phyloP scores from a whole-genome alignment of 2,113 vertebrate genomes.

The Coptodon rendalli region DNA sequence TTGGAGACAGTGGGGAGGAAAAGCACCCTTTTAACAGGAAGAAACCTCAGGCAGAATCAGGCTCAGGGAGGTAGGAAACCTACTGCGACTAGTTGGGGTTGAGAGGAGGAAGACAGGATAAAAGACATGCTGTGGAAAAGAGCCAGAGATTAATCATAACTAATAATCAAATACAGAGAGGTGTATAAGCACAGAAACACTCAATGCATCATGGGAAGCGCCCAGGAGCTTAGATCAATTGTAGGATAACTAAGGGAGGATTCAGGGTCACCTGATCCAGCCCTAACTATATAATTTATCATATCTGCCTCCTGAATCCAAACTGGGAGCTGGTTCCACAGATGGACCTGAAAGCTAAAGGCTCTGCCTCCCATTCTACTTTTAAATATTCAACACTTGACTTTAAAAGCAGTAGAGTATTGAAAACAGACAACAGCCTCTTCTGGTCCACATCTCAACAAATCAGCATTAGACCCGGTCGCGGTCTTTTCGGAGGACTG shows the following conservation, averaged over 20 bases:
- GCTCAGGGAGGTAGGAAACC: not conserved
- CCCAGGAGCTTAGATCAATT: not conserved
- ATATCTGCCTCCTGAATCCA: not conserved
- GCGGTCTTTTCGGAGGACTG: accelerated
- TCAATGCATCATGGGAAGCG: not conserved
- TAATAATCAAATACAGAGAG: not conserved
- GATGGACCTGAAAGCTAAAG: not conserved
- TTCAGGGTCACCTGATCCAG: not conserved
- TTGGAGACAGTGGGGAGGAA: not conserved
- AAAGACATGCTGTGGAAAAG: not conserved
- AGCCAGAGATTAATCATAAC: not conserved
- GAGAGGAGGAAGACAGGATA: accelerated
- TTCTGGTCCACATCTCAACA: not conserved
- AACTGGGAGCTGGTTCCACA: not conserved
- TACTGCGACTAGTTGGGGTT: accelerated
- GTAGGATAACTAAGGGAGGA: accelerated
- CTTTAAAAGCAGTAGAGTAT: not conserved
- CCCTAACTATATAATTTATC: not conserved
- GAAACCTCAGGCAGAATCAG: not conserved
- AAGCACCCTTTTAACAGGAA: not conserved
- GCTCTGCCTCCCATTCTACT: not conserved
- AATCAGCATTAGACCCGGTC: not conserved
- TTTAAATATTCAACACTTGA: accelerated
- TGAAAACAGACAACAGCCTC: not conserved
- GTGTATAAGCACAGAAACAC: not conserved